Percentiles rank a stretch among this genome's conserved stretches.
Evolutionary conservation across 2,888 invertebrate species (phyloP).

Genomic region (Oligia strigilis): DNA sequence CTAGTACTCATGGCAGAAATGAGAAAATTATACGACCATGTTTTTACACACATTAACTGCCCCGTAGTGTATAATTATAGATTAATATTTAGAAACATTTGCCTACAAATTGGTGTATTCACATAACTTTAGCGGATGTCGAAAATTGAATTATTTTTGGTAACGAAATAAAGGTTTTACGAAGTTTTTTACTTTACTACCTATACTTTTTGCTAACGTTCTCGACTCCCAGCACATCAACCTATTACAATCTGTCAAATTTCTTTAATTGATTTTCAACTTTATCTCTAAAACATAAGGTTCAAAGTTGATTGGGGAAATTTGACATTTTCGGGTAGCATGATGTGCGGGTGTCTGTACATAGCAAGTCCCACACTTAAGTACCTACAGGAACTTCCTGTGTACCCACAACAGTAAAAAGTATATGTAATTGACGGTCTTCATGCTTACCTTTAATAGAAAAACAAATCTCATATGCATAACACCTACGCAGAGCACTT

Average conservation of each 20-base stretch:
- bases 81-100: slow-evolving; percentile 57
- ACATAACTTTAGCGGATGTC: slow-evolving; percentile 43
- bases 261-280: too few relatives aligned
- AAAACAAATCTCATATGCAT: not conserved
- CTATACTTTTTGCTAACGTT: too few relatives aligned
- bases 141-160: slow-evolving; percentile 37
- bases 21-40: slow-evolving; percentile 51
- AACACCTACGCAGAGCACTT: not conserved
- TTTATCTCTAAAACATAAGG: too few relatives aligned
- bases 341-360: too few relatives aligned
- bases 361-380: too few relatives aligned
- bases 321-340: too few relatives aligned
- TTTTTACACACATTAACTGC: slow-evolving; percentile 41
- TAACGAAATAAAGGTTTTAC: slow-evolving; percentile 14
- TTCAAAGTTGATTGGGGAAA: too few relatives aligned
- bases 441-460: not conserved
- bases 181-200: not conserved
- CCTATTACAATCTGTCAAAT: too few relatives aligned
- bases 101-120: slow-evolving; percentile 48
- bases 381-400: too few relatives aligned
- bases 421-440: too few relatives aligned
- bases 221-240: too few relatives aligned
- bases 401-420: too few relatives aligned
- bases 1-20: slow-evolving; percentile 40
- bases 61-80: slow-evolving; percentile 48